These are phyloP conservation scores for Acanthurus leucopareius DNA, from an alignment of 2,797 vertebrate genomes.

Conservation along the genomic window DNA sequence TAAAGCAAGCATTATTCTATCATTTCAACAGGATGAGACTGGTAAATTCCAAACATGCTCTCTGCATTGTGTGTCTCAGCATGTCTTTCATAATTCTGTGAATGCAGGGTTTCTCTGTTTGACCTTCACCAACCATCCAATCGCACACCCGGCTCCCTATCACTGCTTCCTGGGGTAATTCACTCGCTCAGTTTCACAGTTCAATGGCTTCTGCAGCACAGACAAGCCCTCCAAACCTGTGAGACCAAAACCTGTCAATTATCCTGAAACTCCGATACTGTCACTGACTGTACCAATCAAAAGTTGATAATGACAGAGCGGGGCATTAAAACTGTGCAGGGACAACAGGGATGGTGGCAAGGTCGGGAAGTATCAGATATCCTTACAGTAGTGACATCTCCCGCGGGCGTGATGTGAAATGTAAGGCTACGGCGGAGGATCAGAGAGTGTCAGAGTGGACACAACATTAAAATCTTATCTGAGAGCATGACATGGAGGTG, in stretches of 20 bases:
- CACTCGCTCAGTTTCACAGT: conserved; percentile 75
- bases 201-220: conserved; percentile 60
- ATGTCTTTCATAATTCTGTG: conserved; percentile 61
- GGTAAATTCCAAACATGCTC: conserved; percentile 34
- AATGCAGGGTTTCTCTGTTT: conserved; percentile 64
- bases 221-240: conserved; percentile 66
- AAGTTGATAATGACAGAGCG: conserved; percentile 56
- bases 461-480: conserved; percentile 60
- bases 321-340: conserved; percentile 54
- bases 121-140: conserved; percentile 74
- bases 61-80: conserved; percentile 42
- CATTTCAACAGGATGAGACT: conserved; percentile 43
- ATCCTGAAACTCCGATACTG: conserved; percentile 56
- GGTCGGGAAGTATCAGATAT: conserved; percentile 50
- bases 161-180: conserved; percentile 75
- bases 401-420: conserved; percentile 44
- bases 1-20: conserved; percentile 34
- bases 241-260: conserved; percentile 74
- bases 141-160: conserved; percentile 58
- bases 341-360: conserved; percentile 48
- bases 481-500: conserved; percentile 54
- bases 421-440: conserved; percentile 40
- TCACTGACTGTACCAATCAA: conserved; percentile 67
- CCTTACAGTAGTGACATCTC: conserved; percentile 36
- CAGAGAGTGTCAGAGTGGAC: conserved; percentile 58